phyloP scores from a whole-genome alignment of 2,113 vertebrate genomes.

The Myrmecobius fasciatus region DNA sequence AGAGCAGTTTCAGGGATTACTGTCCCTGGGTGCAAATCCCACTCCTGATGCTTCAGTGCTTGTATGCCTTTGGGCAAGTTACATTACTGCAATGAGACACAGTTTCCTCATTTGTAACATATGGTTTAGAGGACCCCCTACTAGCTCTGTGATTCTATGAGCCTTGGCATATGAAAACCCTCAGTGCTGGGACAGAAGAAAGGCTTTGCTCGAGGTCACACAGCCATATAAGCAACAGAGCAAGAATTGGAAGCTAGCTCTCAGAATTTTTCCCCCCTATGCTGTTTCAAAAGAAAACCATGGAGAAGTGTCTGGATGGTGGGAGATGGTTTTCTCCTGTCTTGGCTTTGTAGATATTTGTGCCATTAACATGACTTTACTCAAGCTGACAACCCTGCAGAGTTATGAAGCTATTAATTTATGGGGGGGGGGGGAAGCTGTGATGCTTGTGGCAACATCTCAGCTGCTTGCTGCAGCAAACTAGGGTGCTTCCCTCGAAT shows the following conservation, averaged over 20 bases:
- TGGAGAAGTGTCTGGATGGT: not conserved
- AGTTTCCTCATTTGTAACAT: not conserved
- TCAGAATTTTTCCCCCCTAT: not conserved
- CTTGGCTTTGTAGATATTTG: not conserved
- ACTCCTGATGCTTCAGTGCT: not conserved
- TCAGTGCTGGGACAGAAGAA: rapidly evolving
- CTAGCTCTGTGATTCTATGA: not conserved
- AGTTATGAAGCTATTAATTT: conserved; percentile 55
- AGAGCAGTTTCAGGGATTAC: not conserved
- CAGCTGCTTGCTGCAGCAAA: conserved; percentile 32
- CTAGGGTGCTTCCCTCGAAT: conserved; percentile 38
- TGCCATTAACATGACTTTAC: conserved; percentile 36
- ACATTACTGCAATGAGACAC: not conserved
- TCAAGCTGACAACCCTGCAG: conserved; percentile 49
- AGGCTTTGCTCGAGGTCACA: not conserved
- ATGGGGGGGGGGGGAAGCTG: conserved; percentile 11
- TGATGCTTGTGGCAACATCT: not conserved
- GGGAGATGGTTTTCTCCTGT: conserved; percentile 1
- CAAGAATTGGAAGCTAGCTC: not conserved
- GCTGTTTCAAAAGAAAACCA: not conserved
- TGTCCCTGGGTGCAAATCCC: not conserved
- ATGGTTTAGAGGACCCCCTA: not conserved
- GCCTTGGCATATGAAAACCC: not conserved
- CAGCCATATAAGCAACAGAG: not conserved
- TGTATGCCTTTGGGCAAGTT: not conserved